Base-by-base conservation (phyloP, 1,140 invertebrate species). In the Solen grandis region DNA sequence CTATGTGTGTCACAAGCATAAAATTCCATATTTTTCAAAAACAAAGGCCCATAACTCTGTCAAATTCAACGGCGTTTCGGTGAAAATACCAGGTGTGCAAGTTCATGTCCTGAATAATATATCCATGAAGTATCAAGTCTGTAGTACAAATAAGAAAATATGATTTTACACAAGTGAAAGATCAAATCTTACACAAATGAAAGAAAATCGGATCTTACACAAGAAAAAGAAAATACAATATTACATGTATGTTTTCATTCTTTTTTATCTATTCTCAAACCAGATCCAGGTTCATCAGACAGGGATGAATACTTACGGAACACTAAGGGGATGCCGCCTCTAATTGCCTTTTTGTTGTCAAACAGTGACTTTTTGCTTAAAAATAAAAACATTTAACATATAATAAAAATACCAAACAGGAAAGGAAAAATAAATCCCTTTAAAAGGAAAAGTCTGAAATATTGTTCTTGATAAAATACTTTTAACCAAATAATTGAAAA, bases 291-390 rank as follows among this genome's bases (percentile, higher is more conserved):
- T n/a, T n/a, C n/a, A n/a, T n/a, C n/a, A n/a, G n/a, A n/a, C n/a
- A 57, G 22, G 25, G 16, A n/a, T 57, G 8, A 27, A 55, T 73
- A 97, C 96, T 97, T 95, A 98, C 97, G 97, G 93, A 98, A 99
- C 83, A 99, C 96, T 92, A 99, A 96, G 80, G 97, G 97, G 92
- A 98, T 97, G 89, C 97, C 97, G 88, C 97, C 97, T 90, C 97
- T 94, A 91, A 98, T 98, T 36, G 97, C 95, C 92, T 97, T 97
- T 92, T 98, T 97, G 68, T 97, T 97, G 94, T 98, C 97, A 93
- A 98, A 98, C 33, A 97, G 95, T 46, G 97, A 96, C 93, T 97
- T 96, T 93, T 98, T 97, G 92, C 97, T 92, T 92, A 90, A 94
- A 88, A 86, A 77, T 68, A 19, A 77, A 59, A 65, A n/a, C n/a